These are phyloP conservation scores for Drosophila watanabei DNA, from an alignment of 1,140 invertebrate species.

Conservation along the genomic window DNA sequence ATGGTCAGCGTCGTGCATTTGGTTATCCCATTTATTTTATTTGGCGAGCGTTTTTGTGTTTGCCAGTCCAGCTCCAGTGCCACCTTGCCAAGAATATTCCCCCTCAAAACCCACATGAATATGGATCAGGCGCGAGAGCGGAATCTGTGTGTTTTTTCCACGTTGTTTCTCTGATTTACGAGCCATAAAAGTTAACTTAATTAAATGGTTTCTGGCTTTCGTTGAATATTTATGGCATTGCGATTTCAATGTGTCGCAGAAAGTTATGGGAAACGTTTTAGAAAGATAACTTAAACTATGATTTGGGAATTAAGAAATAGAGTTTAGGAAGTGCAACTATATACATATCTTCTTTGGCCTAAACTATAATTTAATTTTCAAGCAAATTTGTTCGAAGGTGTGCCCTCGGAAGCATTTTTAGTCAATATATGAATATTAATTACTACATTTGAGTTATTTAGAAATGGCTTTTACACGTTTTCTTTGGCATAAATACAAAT, in stretches of 20 bases:
- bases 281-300: background rate
- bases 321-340: background rate
- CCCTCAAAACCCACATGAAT: conserved; percentile 54
- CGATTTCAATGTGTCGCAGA: conserved; percentile 30
- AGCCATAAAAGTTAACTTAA: conserved; percentile 82
- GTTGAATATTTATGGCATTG: conserved; percentile 72
- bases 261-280: conserved; percentile 23
- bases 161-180: conserved; percentile 72
- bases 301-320: background rate
- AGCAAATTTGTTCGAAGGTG: background rate
- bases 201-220: conserved; percentile 76
- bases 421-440: background rate
- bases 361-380: background rate
- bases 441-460: no score
- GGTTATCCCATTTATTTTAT: conserved; percentile 70
- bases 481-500: no score
- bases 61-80: conserved; percentile 42
- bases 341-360: no score
- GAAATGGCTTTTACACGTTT: no score
- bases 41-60: conserved; percentile 65
- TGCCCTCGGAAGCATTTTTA: background rate
- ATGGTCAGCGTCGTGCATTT: conserved; percentile 75
- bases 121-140: conserved; percentile 66
- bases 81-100: conserved; percentile 58
- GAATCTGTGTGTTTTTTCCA: conserved; percentile 65